Evolutionary conservation across 1,140 invertebrate genomes (phyloP).

Genomic region (Saccostrea cuccullata): DNA sequence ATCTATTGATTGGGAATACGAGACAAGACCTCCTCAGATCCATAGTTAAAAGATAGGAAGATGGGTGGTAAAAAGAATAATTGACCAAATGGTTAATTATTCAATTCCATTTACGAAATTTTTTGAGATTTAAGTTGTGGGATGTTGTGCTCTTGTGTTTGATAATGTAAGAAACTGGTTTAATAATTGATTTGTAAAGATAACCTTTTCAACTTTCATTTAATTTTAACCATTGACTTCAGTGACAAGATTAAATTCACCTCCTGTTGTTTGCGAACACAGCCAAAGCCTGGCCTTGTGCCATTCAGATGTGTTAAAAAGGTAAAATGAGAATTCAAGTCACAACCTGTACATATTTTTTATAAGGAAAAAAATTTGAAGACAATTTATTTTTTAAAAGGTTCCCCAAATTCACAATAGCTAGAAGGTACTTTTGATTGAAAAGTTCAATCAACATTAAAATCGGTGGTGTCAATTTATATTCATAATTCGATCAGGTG

Average conservation of each 20-base stretch:
- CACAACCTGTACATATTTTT: not conserved
- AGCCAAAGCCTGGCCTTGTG: not conserved
- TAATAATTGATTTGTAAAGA: not conserved
- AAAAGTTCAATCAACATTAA: not conserved
- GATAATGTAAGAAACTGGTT: not conserved
- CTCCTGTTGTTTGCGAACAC: not conserved
- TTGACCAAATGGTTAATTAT: not conserved
- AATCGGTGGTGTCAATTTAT: not conserved
- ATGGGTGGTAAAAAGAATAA: not conserved
- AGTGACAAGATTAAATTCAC: constrained; percentile 31
- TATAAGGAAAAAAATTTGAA: not conserved
- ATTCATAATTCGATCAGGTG: constrained; percentile 21
- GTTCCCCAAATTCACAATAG: not conserved
- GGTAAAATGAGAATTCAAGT: not conserved
- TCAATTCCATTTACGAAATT: not conserved
- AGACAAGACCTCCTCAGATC: not conserved
- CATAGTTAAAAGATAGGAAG: not conserved
- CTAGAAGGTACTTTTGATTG: not conserved
- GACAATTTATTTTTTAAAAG: not conserved
- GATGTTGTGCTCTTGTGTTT: not conserved
- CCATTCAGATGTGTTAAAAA: constrained; percentile 1
- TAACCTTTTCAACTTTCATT: constrained; percentile 27
- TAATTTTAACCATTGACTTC: not conserved
- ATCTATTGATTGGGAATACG: not conserved
- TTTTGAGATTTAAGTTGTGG: not conserved